Percentiles rank a stretch among this genome's conserved stretches.
phyloP scores from a whole-genome alignment of 2,888 invertebrate genomes.

The Tupiocoris notatus region DNA sequence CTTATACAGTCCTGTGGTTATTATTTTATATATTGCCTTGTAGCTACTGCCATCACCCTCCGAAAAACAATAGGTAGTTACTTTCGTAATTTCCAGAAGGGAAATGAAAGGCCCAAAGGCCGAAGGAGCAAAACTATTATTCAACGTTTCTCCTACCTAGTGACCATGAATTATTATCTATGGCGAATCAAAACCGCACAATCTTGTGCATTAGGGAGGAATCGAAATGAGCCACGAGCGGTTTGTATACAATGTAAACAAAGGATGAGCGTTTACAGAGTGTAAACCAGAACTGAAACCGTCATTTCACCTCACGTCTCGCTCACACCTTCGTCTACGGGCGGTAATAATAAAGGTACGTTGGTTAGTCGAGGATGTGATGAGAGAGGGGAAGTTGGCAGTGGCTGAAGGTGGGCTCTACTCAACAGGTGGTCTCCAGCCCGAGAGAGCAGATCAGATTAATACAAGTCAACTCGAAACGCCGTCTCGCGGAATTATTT shows the following conservation, averaged over 20 bases:
- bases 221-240: not conserved
- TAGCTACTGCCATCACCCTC: too few relatives aligned
- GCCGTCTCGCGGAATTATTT: conserved; percentile 28
- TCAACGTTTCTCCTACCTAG: too few relatives aligned
- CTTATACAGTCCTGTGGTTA: too few relatives aligned
- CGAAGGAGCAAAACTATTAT: too few relatives aligned
- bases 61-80: too few relatives aligned
- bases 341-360: conserved; percentile 30
- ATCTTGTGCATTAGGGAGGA: not conserved
- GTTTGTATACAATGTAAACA: conserved; percentile 26
- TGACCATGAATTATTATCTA: too few relatives aligned
- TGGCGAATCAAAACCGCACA: too few relatives aligned
- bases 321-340: not conserved
- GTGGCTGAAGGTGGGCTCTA: too few relatives aligned
- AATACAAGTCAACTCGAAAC: conserved; percentile 29
- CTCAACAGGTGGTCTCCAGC: not conserved
- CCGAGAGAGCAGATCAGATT: conserved; percentile 16
- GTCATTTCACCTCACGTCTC: not conserved
- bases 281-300: conserved; percentile 13
- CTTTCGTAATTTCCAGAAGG: too few relatives aligned
- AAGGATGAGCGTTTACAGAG: conserved; percentile 11
- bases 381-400: too few relatives aligned
- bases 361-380: not conserved
- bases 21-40: too few relatives aligned
- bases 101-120: too few relatives aligned